Evolutionary conservation across 2,888 invertebrate genomes (phyloP).

Genomic region (Rotaria macrura): DNA sequence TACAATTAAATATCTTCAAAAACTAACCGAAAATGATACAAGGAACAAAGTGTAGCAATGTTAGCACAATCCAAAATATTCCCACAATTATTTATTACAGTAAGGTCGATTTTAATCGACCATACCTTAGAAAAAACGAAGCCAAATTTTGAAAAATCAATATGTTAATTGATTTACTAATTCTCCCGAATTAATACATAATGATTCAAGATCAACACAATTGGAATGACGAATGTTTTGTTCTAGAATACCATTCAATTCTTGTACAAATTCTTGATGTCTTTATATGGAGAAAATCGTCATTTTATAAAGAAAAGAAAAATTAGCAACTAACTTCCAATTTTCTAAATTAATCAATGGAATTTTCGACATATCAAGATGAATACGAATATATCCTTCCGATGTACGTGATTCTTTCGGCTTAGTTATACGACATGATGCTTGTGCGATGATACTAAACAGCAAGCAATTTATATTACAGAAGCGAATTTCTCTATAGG

Average conservation of each 20-base stretch:
- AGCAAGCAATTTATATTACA: not conserved
- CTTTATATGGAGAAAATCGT: not conserved
- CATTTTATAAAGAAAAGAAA: not conserved
- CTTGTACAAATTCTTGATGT: slow-evolving; percentile 30
- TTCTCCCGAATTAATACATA: slow-evolving; percentile 83
- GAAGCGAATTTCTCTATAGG: not conserved
- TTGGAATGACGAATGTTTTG: slow-evolving; percentile 74
- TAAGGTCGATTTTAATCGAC: slow-evolving; percentile 69
- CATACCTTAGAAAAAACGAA: slow-evolving; percentile 43
- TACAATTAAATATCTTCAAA: not conserved
- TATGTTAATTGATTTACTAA: not conserved
- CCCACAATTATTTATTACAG: slow-evolving; percentile 82
- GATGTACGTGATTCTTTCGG: slow-evolving; percentile 75
- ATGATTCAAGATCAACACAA: slow-evolving; percentile 78
- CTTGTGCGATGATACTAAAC: slow-evolving; percentile 68
- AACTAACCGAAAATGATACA: slow-evolving; percentile 61
- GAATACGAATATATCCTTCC: slow-evolving; percentile 73
- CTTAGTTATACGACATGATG: slow-evolving; percentile 72
- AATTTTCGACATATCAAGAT: slow-evolving; percentile 75
- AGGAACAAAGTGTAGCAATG: slow-evolving; percentile 72
- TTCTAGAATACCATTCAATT: slow-evolving; percentile 63
- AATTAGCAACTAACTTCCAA: slow-evolving; percentile 51
- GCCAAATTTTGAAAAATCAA: not conserved
- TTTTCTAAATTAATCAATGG: slow-evolving; percentile 73
- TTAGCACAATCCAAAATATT: slow-evolving; percentile 77